Percentiles rank a stretch among this genome's conserved stretches.
These are phyloP conservation scores for Tridacna crocea DNA, from an alignment of 2,888 invertebrate genomes.

Conservation along the genomic window DNA sequence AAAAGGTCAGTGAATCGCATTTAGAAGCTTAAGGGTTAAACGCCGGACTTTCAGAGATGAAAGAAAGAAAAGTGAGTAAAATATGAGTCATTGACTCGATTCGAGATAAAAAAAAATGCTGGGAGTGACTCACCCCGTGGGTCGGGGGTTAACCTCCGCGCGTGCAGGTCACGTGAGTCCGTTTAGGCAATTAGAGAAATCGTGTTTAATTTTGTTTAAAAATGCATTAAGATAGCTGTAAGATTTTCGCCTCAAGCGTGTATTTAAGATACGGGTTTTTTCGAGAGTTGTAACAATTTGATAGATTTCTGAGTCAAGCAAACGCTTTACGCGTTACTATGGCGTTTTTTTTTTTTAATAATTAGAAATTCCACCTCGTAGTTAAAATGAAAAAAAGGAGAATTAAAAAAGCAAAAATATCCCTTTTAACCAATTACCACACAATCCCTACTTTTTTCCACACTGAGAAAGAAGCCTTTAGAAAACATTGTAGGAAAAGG, in stretches of 20 bases:
- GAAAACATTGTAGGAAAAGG: too few relatives aligned
- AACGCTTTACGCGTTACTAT: too few relatives aligned
- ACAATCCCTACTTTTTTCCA: too few relatives aligned
- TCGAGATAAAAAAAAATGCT: not conserved
- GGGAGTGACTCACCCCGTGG: slow-evolving; percentile 18
- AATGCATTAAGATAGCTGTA: slow-evolving; percentile 12
- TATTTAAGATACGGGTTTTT: slow-evolving; percentile 10
- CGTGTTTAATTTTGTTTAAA: not conserved
- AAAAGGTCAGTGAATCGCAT: too few relatives aligned
- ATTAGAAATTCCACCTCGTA: too few relatives aligned
- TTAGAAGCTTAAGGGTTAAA: too few relatives aligned
- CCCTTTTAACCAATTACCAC: too few relatives aligned
- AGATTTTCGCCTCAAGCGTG: slow-evolving; percentile 14
- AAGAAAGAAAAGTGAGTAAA: slow-evolving; percentile 6
- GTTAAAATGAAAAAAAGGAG: too few relatives aligned
- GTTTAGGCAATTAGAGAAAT: slow-evolving; percentile 15
- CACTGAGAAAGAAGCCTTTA: too few relatives aligned
- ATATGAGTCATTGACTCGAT: slow-evolving; percentile 19
- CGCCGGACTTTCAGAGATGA: slow-evolving; percentile 18
- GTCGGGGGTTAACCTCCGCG: slow-evolving; percentile 24
- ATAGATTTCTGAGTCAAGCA: slow-evolving; percentile 8
- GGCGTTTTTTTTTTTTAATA: too few relatives aligned
- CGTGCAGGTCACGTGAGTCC: slow-evolving; percentile 13
- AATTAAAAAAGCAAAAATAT: too few relatives aligned
- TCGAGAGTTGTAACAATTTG: not conserved